Evolutionary conservation across 2,797 vertebrate species (phyloP), one percentile per base, ranked within the genome.

Genomic region (Parotocinclus haroldoi): DNA sequence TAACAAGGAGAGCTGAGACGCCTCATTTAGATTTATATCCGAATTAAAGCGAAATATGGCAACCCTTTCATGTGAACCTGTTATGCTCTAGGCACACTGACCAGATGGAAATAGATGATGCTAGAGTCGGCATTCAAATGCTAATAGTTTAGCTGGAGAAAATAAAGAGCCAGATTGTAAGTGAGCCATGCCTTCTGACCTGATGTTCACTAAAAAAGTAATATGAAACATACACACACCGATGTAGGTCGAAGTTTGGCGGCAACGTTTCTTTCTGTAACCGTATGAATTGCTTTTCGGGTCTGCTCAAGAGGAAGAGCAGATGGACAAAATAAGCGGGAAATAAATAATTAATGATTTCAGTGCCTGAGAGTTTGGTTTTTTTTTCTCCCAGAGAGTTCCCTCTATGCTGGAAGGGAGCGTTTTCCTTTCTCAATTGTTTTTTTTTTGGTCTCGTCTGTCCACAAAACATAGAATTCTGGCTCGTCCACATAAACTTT

Each of bases 291-390:
- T 52, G 17, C n/a, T 13, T 63, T 72, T 42, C 12, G 51, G 66
- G 51, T 50, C 66, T 78, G 58, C 40, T 52, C 50, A 16, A 66
- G 69, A 54, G 58, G 63, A 54, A 72, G 44, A 55, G 65, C 57
- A 72, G 53, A 62, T 56, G 69, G 58, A 74, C 36, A 67, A 65
- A 68, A 48, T 68, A 68, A 67, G 61, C 57, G 37, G 46, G 42
- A 16, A 19, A 59, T 66, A 45, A 75, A 71, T 72, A 58, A 70
- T 63, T 18, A 57, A 66, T 61, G 36, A 71, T 55, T 53, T 27
- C 16, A 53, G 7, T 67, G 18, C 52, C 40, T 61, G 42, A 50
- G 36, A 57, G 53, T 65, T 27, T 19, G 38, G 37, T 38, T 38
- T 17, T 13, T 9, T n/a, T 51, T 10, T 3, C 5, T 27, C n/a